These are phyloP conservation scores for Diglossa cyanea DNA, from an alignment of 2,797 vertebrate species.

Conservation along the genomic window DNA sequence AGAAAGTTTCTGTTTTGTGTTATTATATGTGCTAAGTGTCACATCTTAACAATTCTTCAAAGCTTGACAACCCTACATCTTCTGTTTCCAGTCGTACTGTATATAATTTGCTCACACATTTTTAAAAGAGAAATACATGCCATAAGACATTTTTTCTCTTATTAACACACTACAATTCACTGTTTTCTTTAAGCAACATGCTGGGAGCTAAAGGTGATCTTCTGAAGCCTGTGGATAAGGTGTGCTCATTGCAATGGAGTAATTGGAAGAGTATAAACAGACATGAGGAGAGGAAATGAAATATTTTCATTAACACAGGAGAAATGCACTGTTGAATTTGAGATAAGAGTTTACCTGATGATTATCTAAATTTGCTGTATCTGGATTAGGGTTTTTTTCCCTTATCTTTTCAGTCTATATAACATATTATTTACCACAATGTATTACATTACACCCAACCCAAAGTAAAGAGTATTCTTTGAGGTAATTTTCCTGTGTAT, in stretches of 20 bases:
- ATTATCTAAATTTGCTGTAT: neutral
- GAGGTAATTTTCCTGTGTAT: neutral
- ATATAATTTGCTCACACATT: neutral
- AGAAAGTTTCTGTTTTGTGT: neutral
- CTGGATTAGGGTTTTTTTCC: neutral
- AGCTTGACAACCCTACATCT: neutral
- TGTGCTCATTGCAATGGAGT: neutral
- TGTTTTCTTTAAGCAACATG: neutral
- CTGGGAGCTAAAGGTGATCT: neutral
- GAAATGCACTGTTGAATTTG: neutral
- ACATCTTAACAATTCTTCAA: neutral
- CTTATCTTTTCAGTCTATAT: neutral
- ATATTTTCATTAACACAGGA: neutral
- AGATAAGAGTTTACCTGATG: neutral
- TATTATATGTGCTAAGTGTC: neutral
- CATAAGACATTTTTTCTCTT: neutral
- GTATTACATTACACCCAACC: neutral
- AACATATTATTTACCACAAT: neutral
- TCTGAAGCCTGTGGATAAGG: neutral
- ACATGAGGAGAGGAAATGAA: neutral
- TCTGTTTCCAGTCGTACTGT: neutral
- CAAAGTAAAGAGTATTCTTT: neutral
- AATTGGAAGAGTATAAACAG: neutral
- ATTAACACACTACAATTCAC: neutral
- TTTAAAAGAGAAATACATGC: neutral